Conservation (phyloP, 2,113 vertebrate species). For the Sprattus sprattus region DNA sequence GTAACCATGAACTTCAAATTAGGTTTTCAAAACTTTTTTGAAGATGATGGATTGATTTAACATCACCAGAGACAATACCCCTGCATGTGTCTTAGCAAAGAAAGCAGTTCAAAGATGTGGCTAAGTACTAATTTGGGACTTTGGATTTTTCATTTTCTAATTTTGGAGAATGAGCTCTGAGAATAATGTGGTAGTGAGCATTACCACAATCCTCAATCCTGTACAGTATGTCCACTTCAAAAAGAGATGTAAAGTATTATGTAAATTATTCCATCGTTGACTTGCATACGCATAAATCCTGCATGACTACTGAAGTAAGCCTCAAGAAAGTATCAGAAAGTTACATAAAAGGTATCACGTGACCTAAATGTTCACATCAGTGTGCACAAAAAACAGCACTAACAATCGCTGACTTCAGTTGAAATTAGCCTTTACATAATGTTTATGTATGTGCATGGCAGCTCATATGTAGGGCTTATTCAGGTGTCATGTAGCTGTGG, state of each 20-base stretch:
- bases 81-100: neutral
- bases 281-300: too few relatives aligned
- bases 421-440: neutral
- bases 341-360: neutral
- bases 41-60: slow-evolving; percentile 2
- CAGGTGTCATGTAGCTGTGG: neutral
- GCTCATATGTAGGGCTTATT: neutral
- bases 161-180: too few relatives aligned
- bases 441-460: neutral
- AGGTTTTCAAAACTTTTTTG: slow-evolving; percentile 10
- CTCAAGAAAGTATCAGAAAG: too few relatives aligned
- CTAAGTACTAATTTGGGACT: neutral
- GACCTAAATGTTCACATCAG: neutral
- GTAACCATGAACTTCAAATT: neutral
- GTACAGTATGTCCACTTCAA: too few relatives aligned
- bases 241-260: too few relatives aligned
- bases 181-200: too few relatives aligned
- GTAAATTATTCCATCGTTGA: too few relatives aligned
- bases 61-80: neutral
- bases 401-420: neutral
- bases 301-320: too few relatives aligned
- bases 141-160: too few relatives aligned
- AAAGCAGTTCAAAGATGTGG: neutral
- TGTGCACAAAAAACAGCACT: neutral
- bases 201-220: too few relatives aligned